Percentiles rank a stretch among this genome's conserved stretches.
phyloP scores from a whole-genome alignment of 2,888 invertebrate genomes.

The Dolichomitus sp. region DNA sequence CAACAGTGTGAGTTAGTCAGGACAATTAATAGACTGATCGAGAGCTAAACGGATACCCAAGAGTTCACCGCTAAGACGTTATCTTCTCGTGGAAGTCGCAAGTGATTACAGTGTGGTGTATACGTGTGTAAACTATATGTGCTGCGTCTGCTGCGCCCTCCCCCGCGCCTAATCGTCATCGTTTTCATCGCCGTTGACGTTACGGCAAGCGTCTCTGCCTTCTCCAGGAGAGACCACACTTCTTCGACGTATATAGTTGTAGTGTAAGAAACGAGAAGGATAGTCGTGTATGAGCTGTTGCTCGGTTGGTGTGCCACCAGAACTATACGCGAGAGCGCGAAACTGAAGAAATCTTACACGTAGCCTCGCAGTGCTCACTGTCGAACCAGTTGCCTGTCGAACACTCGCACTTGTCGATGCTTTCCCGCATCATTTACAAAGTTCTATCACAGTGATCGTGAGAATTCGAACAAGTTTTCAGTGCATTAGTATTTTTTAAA shows the following conservation, averaged over 20 bases:
- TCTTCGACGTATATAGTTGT: constrained; percentile 40
- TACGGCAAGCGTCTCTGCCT: constrained; percentile 4
- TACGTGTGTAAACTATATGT: neutral
- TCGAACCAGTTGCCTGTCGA: constrained; percentile 45
- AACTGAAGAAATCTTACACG: constrained; percentile 55
- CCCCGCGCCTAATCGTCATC: constrained; percentile 54
- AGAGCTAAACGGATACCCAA: constrained; percentile 36
- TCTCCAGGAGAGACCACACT: constrained; percentile 45
- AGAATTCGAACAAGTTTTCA: neutral
- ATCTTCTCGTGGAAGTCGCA: constrained; percentile 44
- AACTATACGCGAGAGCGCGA: constrained; percentile 31
- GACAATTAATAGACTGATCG: constrained; percentile 13
- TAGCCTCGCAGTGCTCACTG: constrained; percentile 48
- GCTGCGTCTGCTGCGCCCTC: constrained; percentile 9
- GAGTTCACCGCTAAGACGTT: constrained; percentile 15
- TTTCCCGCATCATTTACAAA: neutral
- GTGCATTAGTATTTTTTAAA: constrained; percentile 3
- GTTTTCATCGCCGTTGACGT: constrained; percentile 54
- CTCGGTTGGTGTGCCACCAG: constrained; percentile 30
- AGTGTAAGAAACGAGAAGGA: constrained; percentile 58
- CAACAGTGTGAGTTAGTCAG: neutral
- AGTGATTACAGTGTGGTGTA: constrained; percentile 15
- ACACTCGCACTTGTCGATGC: constrained; percentile 16
- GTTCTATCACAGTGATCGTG: neutral
- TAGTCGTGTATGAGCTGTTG: constrained; percentile 52